phyloP scores from a whole-genome alignment of 2,113 vertebrate genomes.

The Ia io region DNA sequence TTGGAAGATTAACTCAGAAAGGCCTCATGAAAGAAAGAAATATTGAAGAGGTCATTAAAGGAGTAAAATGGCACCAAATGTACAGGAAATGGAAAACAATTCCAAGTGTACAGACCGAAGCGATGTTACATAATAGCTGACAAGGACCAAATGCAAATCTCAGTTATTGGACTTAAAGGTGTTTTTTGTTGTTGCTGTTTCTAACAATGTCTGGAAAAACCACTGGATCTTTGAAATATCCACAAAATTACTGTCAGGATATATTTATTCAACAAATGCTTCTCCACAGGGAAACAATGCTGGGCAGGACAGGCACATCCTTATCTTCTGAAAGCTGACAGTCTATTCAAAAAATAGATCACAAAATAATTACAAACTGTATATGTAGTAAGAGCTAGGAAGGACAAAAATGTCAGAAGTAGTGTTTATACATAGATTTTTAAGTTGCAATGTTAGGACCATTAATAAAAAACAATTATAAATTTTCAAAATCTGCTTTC shows the following conservation, averaged over 20 bases:
- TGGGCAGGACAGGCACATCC: background rate
- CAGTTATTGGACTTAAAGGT: background rate
- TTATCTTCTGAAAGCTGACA: background rate
- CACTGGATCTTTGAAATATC: background rate
- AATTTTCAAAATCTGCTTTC: background rate
- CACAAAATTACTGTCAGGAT: background rate
- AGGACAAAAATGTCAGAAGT: background rate
- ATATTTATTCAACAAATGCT: background rate
- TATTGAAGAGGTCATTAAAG: slow-evolving; percentile 52
- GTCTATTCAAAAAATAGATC: background rate
- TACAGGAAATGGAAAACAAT: slow-evolving; percentile 49
- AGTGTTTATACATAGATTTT: background rate
- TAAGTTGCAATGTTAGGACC: background rate
- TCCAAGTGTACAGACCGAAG: slow-evolving; percentile 11
- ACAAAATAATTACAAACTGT: background rate
- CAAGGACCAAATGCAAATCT: slow-evolving; percentile 17
- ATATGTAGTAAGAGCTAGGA: background rate
- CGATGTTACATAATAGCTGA: slow-evolving; percentile 19
- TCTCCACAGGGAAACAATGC: background rate
- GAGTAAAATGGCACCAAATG: slow-evolving; percentile 23
- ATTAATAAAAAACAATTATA: slow-evolving; percentile 11
- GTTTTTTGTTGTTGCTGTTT: background rate
- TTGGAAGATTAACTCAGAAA: slow-evolving; percentile 59
- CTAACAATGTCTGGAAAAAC: slow-evolving; percentile 40
- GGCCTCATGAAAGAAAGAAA: slow-evolving; percentile 54